Conservation (phyloP, 2,888 invertebrate genomes). For the Serrognathus titanus region DNA sequence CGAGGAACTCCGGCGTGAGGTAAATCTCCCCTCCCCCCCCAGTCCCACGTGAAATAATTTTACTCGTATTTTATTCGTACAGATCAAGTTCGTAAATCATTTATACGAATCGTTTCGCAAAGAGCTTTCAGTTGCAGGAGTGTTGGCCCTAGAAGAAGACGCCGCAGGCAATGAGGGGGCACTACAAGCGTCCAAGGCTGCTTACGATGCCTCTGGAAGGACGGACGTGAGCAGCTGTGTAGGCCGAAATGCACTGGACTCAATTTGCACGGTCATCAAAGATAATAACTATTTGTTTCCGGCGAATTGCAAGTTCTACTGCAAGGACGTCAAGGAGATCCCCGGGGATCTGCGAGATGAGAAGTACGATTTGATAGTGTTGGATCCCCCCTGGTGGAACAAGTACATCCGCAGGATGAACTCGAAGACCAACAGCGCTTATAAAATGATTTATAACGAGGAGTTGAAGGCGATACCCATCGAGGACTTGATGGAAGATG, state of each 20-base stretch:
- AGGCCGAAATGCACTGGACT: conserved; percentile 58
- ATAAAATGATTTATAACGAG: conserved; percentile 75
- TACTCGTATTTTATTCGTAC: conserved; percentile 9
- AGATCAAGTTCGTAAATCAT: not conserved
- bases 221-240: conserved; percentile 39
- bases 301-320: conserved; percentile 61
- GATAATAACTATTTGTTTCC: conserved; percentile 63
- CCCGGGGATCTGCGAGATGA: conserved; percentile 48
- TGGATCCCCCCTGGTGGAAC: conserved; percentile 97
- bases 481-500: conserved; percentile 55
- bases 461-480: conserved; percentile 71
- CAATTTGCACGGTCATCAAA: conserved; percentile 53
- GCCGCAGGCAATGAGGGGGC: conserved; percentile 22
- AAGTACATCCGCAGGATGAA: conserved; percentile 82
- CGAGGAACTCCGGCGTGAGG: too few relatives aligned
- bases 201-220: conserved; percentile 45
- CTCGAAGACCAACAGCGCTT: conserved; percentile 64
- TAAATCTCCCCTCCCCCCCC: too few relatives aligned
- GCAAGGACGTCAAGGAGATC: conserved; percentile 62
- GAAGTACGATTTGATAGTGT: conserved; percentile 74
- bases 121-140: conserved; percentile 11
- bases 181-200: conserved; percentile 37
- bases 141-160: not conserved
- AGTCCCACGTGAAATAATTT: conserved; percentile 9
- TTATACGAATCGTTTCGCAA: conserved; percentile 18